phyloP scores from a whole-genome alignment of 2,888 invertebrate species.

The Melanchra persicariae region DNA sequence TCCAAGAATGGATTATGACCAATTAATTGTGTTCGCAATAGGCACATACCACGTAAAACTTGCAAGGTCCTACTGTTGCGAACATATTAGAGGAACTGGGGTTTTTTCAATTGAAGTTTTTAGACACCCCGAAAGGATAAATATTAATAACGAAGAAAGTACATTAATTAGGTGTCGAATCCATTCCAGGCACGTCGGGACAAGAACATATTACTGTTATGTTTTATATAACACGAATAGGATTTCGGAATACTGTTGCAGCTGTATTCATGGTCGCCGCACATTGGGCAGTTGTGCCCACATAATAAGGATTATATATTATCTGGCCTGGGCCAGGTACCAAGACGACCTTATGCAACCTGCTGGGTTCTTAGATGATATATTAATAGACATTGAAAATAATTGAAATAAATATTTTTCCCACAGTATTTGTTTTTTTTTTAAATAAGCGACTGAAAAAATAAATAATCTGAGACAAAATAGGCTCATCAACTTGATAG shows the following conservation, averaged over 20 bases:
- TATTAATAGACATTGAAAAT: slow-evolving; percentile 4
- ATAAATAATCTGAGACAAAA: slow-evolving; percentile 1
- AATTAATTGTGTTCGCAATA: slow-evolving; percentile 24
- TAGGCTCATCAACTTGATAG: slow-evolving; percentile 12
- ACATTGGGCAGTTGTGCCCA: slow-evolving; percentile 16
- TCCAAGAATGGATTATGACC: slow-evolving; percentile 30
- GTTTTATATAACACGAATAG: slow-evolving; percentile 2
- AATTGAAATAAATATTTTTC: slow-evolving; percentile 6
- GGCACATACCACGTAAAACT: slow-evolving; percentile 38
- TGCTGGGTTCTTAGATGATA: slow-evolving; percentile 18
- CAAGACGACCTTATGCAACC: slow-evolving; percentile 11
- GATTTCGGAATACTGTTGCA: too few relatives aligned
- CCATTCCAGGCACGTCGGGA: neutral
- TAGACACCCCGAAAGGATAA: slow-evolving; percentile 21
- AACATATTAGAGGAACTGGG: slow-evolving; percentile 34
- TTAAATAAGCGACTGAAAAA: neutral
- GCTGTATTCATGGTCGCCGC: slow-evolving; percentile 11
- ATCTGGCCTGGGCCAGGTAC: slow-evolving; percentile 16
- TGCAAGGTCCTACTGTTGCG: slow-evolving; percentile 28
- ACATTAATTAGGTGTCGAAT: slow-evolving; percentile 16
- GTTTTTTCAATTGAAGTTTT: slow-evolving; percentile 30
- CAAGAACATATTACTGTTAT: neutral
- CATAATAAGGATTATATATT: slow-evolving; percentile 8
- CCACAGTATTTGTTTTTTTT: neutral
- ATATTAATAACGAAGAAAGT: slow-evolving; percentile 15